Conservation (phyloP, 2,888 invertebrate genomes). For the Tipula helvola region DNA sequence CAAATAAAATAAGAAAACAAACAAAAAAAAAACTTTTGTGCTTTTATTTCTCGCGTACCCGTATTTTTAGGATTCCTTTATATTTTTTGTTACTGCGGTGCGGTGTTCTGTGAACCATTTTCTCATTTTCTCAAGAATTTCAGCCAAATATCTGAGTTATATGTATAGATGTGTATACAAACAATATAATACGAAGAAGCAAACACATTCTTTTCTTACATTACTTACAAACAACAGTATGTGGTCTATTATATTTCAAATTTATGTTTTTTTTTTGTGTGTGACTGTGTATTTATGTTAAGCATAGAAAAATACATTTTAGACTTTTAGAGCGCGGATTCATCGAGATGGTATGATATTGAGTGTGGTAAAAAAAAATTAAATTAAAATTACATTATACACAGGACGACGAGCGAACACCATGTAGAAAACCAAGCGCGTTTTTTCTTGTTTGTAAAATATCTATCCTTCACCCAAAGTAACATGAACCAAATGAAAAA, state of each 20-base stretch:
- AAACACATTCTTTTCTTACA: not conserved
- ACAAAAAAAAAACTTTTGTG: not conserved
- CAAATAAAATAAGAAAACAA: not conserved
- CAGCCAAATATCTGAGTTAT: not conserved
- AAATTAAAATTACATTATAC: not conserved
- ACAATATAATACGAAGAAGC: not conserved
- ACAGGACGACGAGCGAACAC: not conserved
- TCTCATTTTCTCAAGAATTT: not conserved
- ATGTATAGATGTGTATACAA: not conserved
- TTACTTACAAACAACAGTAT: not conserved
- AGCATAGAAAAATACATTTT: not conserved
- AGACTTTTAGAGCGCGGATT: not conserved
- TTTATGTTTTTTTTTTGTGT: not conserved
- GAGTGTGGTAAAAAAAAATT: not conserved
- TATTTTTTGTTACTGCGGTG: not conserved
- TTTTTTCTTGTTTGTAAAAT: not conserved
- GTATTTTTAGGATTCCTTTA: not conserved
- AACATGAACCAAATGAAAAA: not conserved
- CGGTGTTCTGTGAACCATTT: not conserved
- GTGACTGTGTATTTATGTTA: not conserved
- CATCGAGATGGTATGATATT: not conserved
- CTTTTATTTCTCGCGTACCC: not conserved
- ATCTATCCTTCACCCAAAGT: not conserved
- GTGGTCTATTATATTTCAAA: not conserved
- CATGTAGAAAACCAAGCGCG: not conserved